Percentiles rank a stretch among this genome's conserved stretches.
Conservation (phyloP, 2,888 invertebrate species). For the Drosophila yooni region DNA sequence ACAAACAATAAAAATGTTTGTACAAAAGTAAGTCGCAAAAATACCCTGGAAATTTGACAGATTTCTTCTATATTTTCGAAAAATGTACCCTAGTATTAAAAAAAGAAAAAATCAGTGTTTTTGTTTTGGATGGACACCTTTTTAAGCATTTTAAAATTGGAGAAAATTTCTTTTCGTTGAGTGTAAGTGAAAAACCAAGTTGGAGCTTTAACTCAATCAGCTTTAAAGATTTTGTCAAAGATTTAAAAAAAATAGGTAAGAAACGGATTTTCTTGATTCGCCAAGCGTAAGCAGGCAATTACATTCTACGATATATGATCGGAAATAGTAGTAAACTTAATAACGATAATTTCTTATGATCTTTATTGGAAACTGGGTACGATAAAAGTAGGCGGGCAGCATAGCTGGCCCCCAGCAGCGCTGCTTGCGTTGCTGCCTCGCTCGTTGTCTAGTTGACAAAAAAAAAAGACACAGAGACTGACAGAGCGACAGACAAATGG, state of each 20-base stretch:
- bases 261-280: background rate
- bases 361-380: background rate
- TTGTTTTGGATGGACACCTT: too few species aligned
- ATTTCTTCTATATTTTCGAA: background rate
- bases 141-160: background rate
- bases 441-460: slow-evolving; percentile 28
- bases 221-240: background rate
- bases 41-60: background rate
- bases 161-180: background rate
- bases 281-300: background rate
- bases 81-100: background rate
- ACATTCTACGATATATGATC: background rate
- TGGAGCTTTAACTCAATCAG: background rate
- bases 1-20: background rate
- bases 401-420: slow-evolving; percentile 29
- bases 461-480: background rate
- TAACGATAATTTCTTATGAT: background rate
- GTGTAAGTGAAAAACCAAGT: background rate
- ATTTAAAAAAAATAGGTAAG: background rate
- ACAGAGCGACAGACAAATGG: background rate
- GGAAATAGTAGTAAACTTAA: background rate
- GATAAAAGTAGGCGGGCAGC: slow-evolving; percentile 9
- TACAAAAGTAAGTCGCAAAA: background rate
- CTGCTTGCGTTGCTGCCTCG: background rate
- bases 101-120: background rate